Conservation (phyloP, 2,113 vertebrate genomes). For the Lepus timidus region DNA sequence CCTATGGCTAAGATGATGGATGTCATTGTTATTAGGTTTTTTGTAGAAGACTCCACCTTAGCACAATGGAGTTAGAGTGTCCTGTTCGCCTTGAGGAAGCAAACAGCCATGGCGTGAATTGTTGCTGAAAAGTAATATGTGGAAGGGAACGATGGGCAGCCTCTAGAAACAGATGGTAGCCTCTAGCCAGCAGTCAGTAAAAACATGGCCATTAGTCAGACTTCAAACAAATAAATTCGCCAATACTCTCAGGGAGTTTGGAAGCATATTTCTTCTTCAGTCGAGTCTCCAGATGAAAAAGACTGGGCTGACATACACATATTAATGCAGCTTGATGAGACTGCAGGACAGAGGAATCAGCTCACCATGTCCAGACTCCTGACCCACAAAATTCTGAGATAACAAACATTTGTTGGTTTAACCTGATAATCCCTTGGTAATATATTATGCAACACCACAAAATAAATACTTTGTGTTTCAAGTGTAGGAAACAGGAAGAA, state of each 20-base stretch:
- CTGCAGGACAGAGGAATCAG: not conserved
- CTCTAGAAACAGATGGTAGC: not conserved
- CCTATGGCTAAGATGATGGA: not conserved
- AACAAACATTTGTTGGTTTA: not conserved
- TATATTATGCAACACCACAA: not conserved
- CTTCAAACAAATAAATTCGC: not conserved
- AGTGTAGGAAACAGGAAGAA: not conserved
- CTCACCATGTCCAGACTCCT: not conserved
- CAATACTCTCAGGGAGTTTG: not conserved
- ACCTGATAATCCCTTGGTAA: not conserved
- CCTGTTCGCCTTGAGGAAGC: not conserved
- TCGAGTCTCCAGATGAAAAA: not conserved
- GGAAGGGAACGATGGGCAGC: rapidly evolving
- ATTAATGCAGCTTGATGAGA: not conserved
- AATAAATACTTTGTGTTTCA: not conserved
- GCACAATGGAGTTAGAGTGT: not conserved
- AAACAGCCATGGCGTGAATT: not conserved
- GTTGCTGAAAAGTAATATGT: rapidly evolving
- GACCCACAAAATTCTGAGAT: not conserved
- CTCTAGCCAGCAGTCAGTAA: not conserved
- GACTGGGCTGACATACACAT: not conserved
- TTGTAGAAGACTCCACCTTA: not conserved
- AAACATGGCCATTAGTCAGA: not conserved
- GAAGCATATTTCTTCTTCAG: not conserved
- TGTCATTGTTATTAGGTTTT: not conserved